Evolutionary conservation across 2,113 vertebrate genomes (phyloP).

Genomic region (Petaurus breviceps): DNA sequence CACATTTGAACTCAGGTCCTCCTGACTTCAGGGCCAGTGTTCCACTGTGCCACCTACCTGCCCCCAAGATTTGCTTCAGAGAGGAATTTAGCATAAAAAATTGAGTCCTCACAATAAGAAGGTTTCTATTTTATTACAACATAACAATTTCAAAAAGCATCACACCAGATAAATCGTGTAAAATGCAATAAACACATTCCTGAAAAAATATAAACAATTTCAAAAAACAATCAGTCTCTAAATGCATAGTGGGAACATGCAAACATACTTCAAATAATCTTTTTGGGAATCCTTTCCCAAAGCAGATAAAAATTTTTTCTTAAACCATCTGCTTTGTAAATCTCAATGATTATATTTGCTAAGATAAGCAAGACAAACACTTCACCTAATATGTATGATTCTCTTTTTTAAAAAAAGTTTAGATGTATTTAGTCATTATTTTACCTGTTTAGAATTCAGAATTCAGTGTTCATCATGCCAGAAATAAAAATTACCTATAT

Average conservation of each 20-base stretch:
- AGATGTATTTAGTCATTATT: constrained; percentile 6
- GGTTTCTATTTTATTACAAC: not conserved
- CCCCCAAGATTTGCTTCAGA: not conserved
- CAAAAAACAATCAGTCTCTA: not conserved
- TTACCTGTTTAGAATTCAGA: constrained; percentile 36
- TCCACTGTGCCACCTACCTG: not conserved
- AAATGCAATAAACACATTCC: not conserved
- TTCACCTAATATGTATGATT: not conserved
- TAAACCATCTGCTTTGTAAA: not conserved
- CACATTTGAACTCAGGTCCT: not conserved
- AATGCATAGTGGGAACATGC: not conserved
- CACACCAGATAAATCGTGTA: not conserved
- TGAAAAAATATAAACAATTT: not conserved
- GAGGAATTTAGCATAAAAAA: not conserved
- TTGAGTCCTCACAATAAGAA: not conserved
- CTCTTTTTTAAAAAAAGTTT: not conserved
- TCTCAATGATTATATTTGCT: not conserved
- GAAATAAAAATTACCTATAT: constrained; percentile 26
- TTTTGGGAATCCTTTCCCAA: not conserved
- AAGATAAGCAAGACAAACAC: too few species aligned
- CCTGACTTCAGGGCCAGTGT: not conserved
- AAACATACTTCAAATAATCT: not conserved
- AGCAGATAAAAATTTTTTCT: not conserved
- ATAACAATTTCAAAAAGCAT: not conserved
- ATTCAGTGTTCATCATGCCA: not conserved